Evolutionary conservation across 1,140 invertebrate genomes (phyloP), one percentile per base, ranked within the genome.

Genomic region (Scaptomyza graminum): DNA sequence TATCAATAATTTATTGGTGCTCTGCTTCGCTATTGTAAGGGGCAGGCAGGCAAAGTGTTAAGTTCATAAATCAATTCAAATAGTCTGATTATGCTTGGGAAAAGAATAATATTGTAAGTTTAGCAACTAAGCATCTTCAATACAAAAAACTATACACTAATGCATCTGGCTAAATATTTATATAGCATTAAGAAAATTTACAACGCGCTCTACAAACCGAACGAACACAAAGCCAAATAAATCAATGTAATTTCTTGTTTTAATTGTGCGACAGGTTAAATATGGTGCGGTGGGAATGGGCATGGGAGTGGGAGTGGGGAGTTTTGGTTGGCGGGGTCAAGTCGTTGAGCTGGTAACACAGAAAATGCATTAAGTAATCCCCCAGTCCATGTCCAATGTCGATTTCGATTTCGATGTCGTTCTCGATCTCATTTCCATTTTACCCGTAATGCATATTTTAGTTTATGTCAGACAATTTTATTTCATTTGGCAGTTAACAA

Each of bases 161-260:
- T 61, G 66, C 67, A 70, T 57, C 50, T 63, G 41, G 22, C 61
- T 76, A 68, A 62, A 76, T 57, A 74, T 77, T 75, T 77, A 75
- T 75, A 62, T 65, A 49, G 47, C 75, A 75, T 75, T 77, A 75
- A 47, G 44, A 60, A 44, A 74, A 70, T 70, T 70, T 77, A 65
- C 55, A 69, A 52, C 67, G 7, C 28, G 22, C 39, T 16, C 31
- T 12, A n/a, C 39, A 11, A 16, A 62, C n/a, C 39, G 18, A 22
- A 22, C 39, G 44, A 41, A 13, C 41, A 44, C 41, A 44, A 28
- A 41, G 11, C 1, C 28, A 61, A 81, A 81, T 81, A 81, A 81
- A 81, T 81, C 78, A 81, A 81, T 81, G 61, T 47, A 61, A 80
- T 76, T 73, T 68, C 68, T 60, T 50, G 46, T 81, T 81, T 81